Evolutionary conservation across 2,113 vertebrate species (phyloP).

Genomic region (Eptesicus fuscus): DNA sequence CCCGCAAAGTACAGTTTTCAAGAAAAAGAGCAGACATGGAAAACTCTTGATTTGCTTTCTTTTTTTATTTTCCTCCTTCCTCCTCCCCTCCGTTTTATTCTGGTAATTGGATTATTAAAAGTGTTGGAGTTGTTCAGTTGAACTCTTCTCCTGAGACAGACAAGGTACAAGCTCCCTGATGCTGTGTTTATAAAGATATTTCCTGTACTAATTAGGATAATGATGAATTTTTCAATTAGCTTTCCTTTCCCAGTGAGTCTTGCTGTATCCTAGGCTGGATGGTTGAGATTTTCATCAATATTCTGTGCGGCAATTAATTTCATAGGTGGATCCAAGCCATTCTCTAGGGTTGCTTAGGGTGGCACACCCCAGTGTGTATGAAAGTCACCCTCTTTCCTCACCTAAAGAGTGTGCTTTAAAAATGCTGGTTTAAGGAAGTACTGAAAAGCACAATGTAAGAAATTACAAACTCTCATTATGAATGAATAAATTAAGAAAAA

Average conservation of each 20-base stretch:
- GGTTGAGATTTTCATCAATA: neutral
- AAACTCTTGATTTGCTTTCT: neutral
- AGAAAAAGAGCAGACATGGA: neutral
- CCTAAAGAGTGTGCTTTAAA: neutral
- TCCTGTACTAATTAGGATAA: neutral
- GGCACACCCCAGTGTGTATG: neutral
- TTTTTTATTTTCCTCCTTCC: too few relatives aligned
- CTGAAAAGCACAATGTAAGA: neutral
- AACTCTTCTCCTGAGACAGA: neutral
- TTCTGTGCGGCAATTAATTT: rapidly evolving
- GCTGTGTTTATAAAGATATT: neutral
- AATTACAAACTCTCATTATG: neutral
- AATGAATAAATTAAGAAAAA: neutral
- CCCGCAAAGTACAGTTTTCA: neutral
- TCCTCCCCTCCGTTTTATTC: neutral
- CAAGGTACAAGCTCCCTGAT: neutral
- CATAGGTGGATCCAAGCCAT: neutral
- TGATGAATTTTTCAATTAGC: neutral
- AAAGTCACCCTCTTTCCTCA: neutral
- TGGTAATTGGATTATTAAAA: neutral
- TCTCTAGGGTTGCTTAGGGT: neutral
- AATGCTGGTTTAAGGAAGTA: neutral
- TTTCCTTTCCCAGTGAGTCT: neutral
- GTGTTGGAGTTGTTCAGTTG: neutral
- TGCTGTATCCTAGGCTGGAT: neutral